phyloP scores from a whole-genome alignment of 2,797 vertebrate species.

The Sebastes taczanowskii region DNA sequence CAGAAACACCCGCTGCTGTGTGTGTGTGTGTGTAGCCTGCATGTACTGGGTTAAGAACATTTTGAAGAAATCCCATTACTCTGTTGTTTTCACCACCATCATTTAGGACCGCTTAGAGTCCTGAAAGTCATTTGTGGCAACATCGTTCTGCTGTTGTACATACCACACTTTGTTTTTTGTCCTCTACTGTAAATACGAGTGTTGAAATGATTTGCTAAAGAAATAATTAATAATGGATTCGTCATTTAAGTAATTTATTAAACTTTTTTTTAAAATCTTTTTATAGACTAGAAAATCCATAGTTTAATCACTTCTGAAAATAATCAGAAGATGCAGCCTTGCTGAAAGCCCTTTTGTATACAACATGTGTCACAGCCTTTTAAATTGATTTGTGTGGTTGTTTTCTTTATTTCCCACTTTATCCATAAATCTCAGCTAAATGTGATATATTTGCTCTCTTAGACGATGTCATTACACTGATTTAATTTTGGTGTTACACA shows the following conservation, averaged over 20 bases:
- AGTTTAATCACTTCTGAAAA: background rate
- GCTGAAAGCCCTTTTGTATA: background rate
- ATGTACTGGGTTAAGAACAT: background rate
- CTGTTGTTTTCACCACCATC: conserved; percentile 1
- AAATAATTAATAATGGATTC: background rate
- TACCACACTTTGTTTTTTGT: background rate
- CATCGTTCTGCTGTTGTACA: background rate
- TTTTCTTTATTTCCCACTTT: background rate
- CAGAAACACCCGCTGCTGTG: background rate
- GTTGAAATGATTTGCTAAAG: background rate
- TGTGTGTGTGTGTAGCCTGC: background rate
- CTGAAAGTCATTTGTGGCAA: background rate
- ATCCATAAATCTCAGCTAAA: background rate
- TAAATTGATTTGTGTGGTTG: background rate
- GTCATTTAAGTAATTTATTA: background rate
- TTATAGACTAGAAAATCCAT: background rate
- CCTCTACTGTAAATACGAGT: background rate
- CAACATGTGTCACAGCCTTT: background rate
- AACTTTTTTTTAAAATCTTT: background rate
- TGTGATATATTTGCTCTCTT: background rate
- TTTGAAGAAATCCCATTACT: background rate
- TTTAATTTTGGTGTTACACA: background rate
- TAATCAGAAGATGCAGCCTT: background rate
- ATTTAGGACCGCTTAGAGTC: background rate
- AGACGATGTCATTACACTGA: background rate